Evolutionary conservation across 2,113 vertebrate species (phyloP), one percentile per base, ranked within the genome.

Genomic region (Panthera leo): DNA sequence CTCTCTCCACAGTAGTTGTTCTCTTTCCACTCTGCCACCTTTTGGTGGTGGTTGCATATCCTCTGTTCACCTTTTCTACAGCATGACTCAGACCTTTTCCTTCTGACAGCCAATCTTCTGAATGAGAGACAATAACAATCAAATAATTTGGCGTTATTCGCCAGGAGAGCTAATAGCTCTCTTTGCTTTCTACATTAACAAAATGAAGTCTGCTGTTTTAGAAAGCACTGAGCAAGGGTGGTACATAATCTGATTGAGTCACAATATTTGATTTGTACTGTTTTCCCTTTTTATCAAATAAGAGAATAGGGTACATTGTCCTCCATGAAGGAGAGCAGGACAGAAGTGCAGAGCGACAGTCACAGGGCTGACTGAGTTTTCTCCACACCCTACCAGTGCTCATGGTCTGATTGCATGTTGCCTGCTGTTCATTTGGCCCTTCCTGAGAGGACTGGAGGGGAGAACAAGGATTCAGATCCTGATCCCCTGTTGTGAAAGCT

Each of bases 51-150:
- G 19, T 63, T 78, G n/a, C n/a, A 29, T 94, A 76, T 71, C 75
- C 94, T 97, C 93, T 75, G 7, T 85, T 97, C 83, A 94, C 88
- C 71, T 96, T 93, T 63, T 85, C 89, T 61, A 58, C 97, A 97
- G 85, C 88, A 76, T 98, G 92, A 97, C 94, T 98, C 96, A 96
- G 95, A 88, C 25, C 61, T 86, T 93, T 95, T 51, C 19, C 48
- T 96, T 97, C 70, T 79, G 82, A 97, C 90, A 95, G 75, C 19
- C 11, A 63, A 16, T 70, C 86, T 65, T 93, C 84, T 85, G 53
- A 93, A 96, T 21, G 55, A 78, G 58, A 96, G 84, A 89, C 67
- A 97, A 63, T 71, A 96, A 67, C 61, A 96, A 93, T 94, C 65
- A 82, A 88, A 95, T 96, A 94, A 91, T 96, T 96, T 92, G 92